Evolutionary conservation across 2,797 vertebrate genomes (phyloP), one percentile per base, ranked within the genome.

Genomic region (Hybognathus amarus): DNA sequence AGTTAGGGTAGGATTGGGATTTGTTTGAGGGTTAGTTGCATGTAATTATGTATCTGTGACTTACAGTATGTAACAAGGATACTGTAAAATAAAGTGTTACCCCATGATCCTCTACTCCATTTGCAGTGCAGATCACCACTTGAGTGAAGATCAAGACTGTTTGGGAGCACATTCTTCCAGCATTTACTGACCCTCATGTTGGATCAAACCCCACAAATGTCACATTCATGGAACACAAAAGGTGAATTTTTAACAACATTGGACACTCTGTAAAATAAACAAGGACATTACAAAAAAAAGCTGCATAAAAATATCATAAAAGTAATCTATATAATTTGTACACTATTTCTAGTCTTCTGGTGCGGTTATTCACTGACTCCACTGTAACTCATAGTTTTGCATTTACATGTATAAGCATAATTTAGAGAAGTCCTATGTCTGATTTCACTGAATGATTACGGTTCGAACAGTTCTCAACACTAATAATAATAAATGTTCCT

Each of bases 71-170:
- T 9, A 9, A 9, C 38, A 40, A 8, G 38, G 38, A 40, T 9
- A 9, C 38, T 40, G 38, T 40, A 40, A 38, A 40, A 40, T 40
- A 40, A 40, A 40, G 38, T 40, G 38, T 40, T 42, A 42, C 0
- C 40, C 18, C 40, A 66, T n/a, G 42, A 71, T 80, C 52, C 54
- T 71, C 27, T 47, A 54, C 52, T 80, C 68, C 52, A 71, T 71
- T 80, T 61, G 38, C 67, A 71, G 66, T 27, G 50, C 64, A 59
- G 79, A 33, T 45, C 40, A 77, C 75, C 40, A 42, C 24, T 17
- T 64, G 40, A 64, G 75, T 61, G 18, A 64, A 77, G 63, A 54
- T 68, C 68, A 80, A 33, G 52, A 63, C 20, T 8, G 40, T 40
- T 71, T 42, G 38, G 68, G 54, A 63, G 38, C 36, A 38, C 36